Percentiles rank a stretch among this genome's conserved stretches.
These are phyloP conservation scores for Pseudomyrmex pallidus DNA, from an alignment of 1,140 invertebrate genomes.

Conservation along the genomic window DNA sequence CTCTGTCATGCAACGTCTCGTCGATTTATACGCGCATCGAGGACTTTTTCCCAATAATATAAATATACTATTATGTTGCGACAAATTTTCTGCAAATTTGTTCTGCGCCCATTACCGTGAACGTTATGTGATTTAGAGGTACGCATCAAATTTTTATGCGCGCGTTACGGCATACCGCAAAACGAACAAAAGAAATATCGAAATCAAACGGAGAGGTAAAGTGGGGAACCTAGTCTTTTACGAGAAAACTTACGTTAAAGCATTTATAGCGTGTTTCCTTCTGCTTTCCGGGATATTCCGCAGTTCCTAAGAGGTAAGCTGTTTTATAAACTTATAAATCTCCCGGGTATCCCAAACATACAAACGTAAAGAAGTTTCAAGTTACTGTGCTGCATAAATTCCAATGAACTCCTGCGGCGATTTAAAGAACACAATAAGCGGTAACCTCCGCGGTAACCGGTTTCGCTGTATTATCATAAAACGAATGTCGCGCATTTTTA, in stretches of 20 bases:
- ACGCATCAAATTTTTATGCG: constrained; percentile 23
- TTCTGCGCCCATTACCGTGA: constrained; percentile 33
- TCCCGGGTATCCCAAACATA: constrained; percentile 35
- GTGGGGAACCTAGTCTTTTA: constrained; percentile 46
- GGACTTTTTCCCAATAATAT: constrained; percentile 25
- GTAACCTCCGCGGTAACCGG: constrained; percentile 42
- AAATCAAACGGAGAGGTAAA: constrained; percentile 50
- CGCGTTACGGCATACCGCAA: neutral
- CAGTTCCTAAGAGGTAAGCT: constrained; percentile 39
- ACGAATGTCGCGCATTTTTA: constrained; percentile 24
- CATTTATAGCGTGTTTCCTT: constrained; percentile 37
- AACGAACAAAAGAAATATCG: constrained; percentile 34
- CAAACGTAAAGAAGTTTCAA: constrained; percentile 52
- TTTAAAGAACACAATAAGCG: constrained; percentile 64
- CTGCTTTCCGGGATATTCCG: constrained; percentile 34
- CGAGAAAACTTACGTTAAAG: constrained; percentile 48
- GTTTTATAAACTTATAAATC: constrained; percentile 61
- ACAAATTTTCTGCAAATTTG: constrained; percentile 27
- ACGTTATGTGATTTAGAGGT: neutral
- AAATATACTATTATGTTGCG: neutral
- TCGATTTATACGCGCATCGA: constrained; percentile 9
- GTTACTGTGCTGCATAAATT: constrained; percentile 61
- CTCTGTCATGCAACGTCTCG: constrained; percentile 37
- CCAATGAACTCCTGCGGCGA: constrained; percentile 53
- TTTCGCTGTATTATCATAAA: constrained; percentile 29